These are phyloP conservation scores for Steinernema khuongi DNA, from an alignment of 1,140 invertebrate genomes.

Conservation along the genomic window DNA sequence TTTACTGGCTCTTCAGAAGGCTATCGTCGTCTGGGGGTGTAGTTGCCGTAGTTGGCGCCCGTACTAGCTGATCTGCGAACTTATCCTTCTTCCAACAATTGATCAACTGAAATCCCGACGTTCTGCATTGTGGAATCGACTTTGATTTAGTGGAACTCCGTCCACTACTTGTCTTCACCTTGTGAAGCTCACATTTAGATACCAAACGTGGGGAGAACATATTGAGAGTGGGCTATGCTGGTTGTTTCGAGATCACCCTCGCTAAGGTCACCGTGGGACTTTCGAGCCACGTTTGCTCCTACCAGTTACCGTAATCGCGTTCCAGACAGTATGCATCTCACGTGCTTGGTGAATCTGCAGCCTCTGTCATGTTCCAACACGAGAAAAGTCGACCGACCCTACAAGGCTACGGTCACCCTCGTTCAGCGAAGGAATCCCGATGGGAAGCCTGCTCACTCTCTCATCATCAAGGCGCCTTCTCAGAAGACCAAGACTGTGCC, in stretches of 20 bases:
- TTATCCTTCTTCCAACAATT: too few relatives aligned
- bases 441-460: neutral
- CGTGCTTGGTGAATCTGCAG: neutral
- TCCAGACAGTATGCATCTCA: neutral
- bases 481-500: neutral
- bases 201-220: too few relatives aligned
- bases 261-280: too few relatives aligned
- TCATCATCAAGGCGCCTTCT: neutral
- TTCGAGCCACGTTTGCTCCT: neutral
- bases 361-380: neutral
- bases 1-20: neutral
- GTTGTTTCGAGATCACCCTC: too few relatives aligned
- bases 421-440: neutral
- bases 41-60: too few relatives aligned
- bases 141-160: too few relatives aligned
- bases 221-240: too few relatives aligned
- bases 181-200: too few relatives aligned
- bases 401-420: neutral
- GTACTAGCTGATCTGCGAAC: too few relatives aligned
- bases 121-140: too few relatives aligned
- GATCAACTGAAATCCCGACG: too few relatives aligned
- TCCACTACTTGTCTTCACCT: too few relatives aligned
- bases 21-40: neutral
- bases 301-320: neutral
- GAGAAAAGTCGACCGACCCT: neutral